phyloP scores from a whole-genome alignment of 2,797 vertebrate species.

The Phoebastria nigripes region DNA sequence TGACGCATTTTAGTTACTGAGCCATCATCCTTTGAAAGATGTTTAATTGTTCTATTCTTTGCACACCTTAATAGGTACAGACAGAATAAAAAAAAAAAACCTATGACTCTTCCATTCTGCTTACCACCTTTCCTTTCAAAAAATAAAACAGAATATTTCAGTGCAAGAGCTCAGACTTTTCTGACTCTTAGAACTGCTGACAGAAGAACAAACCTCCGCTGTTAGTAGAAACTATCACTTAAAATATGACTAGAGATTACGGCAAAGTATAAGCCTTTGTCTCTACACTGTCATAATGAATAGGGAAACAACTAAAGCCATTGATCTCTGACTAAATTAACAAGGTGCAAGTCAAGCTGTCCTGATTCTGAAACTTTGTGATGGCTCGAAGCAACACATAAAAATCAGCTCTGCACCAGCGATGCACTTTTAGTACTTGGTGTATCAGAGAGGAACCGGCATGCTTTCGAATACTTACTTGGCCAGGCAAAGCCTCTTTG shows the following conservation, averaged over 20 bases:
- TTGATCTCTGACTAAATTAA: background rate
- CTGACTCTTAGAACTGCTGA: background rate
- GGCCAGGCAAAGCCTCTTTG: background rate
- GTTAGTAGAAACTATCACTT: background rate
- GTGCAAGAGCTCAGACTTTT: background rate
- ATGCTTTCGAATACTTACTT: background rate
- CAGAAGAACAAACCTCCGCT: background rate
- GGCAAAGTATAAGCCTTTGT: background rate
- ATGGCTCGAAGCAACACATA: background rate
- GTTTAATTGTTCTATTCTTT: background rate
- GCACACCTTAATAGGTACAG: background rate
- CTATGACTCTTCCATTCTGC: background rate
- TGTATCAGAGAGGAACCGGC: background rate
- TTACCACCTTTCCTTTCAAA: background rate
- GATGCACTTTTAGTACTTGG: background rate
- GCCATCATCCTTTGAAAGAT: background rate
- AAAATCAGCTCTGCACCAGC: background rate
- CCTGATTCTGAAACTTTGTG: background rate
- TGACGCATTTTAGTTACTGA: rapidly evolving
- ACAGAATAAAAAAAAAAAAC: background rate
- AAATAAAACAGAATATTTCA: background rate
- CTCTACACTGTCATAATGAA: background rate
- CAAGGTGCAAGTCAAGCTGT: background rate
- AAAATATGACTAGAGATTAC: background rate
- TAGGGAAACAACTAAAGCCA: background rate